A percentile compares a stretch with the other conserved stretches of the same genome.
Evolutionary conservation across 2,888 invertebrate species (phyloP).

Genomic region (Beris chalybata): DNA sequence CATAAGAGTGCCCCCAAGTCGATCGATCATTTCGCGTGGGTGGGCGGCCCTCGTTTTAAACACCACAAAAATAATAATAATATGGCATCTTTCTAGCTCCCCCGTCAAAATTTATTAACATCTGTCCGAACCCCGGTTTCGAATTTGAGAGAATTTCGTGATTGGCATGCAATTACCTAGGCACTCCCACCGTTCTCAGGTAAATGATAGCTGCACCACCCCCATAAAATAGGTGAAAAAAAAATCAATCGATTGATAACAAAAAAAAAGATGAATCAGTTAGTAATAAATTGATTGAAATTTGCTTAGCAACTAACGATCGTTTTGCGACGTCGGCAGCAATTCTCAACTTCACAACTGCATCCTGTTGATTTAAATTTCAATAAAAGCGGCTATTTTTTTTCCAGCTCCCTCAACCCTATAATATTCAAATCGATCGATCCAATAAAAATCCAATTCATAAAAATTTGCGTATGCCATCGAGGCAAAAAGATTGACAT

Average conservation of each 20-base stretch:
- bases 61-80: slow-evolving; percentile 3
- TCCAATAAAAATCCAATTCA: slow-evolving; percentile 30
- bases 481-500: slow-evolving; percentile 8
- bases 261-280: too few species aligned
- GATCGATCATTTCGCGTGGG: slow-evolving; percentile 24
- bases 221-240: too few species aligned
- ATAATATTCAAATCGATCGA: slow-evolving; percentile 19
- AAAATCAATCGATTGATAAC: too few species aligned
- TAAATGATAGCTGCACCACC: too few species aligned
- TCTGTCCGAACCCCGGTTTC: slow-evolving; percentile 11
- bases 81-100: background rate
- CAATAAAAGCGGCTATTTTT: slow-evolving; percentile 25
- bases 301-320: too few species aligned
- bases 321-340: too few species aligned
- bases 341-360: slow-evolving; percentile 12
- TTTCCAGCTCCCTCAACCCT: background rate
- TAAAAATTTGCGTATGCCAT: slow-evolving; percentile 26
- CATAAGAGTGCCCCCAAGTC: slow-evolving; percentile 1
- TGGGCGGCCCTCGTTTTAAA: background rate
- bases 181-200: too few species aligned
- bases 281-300: too few species aligned
- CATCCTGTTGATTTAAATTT: slow-evolving; percentile 26
- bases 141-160: too few species aligned
- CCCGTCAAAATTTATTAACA: background rate
- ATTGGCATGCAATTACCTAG: too few species aligned